These are phyloP conservation scores for Lasioglossum vierecki DNA, from an alignment of 2,888 invertebrate species.

Conservation along the genomic window DNA sequence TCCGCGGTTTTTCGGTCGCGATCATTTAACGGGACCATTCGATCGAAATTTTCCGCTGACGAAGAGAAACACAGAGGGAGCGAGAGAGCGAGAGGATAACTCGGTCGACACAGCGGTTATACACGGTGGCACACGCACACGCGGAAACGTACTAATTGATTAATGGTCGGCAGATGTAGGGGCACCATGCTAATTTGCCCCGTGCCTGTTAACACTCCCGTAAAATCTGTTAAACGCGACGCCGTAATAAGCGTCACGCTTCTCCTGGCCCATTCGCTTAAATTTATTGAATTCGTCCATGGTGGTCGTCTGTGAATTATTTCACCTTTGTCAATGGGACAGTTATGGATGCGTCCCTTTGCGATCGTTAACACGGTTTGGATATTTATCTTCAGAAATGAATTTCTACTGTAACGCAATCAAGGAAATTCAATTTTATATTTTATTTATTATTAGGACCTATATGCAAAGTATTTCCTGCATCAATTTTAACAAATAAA, in stretches of 20 bases:
- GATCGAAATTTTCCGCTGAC: constrained; percentile 43
- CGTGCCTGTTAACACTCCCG: constrained; percentile 42
- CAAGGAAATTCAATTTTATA: too few species aligned
- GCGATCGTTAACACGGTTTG: background rate
- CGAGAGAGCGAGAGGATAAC: background rate
- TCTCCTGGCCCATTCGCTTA: constrained; percentile 21
- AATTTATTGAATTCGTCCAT: constrained; percentile 44
- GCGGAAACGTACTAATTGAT: constrained; percentile 57
- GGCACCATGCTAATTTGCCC: constrained; percentile 46
- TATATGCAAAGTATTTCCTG: background rate
- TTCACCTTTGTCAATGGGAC: background rate
- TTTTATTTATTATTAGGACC: background rate
- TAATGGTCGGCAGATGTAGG: constrained; percentile 58
- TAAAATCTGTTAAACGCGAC: constrained; percentile 56
- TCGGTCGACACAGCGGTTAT: constrained; percentile 32
- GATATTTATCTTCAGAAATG: background rate
- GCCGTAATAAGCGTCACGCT: constrained; percentile 48
- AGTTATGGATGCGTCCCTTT: background rate
- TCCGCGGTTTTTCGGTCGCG: constrained; percentile 18
- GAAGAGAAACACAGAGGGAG: background rate
- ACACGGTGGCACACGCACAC: constrained; percentile 18
- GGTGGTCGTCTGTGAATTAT: constrained; percentile 15
- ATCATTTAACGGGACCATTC: constrained; percentile 46
- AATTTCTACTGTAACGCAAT: background rate
- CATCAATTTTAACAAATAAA: background rate